A percentile compares a stretch with the other conserved stretches of the same genome.
These are phyloP conservation scores for Tauraco erythrolophus DNA, from an alignment of 2,113 vertebrate genomes.

Conservation along the genomic window DNA sequence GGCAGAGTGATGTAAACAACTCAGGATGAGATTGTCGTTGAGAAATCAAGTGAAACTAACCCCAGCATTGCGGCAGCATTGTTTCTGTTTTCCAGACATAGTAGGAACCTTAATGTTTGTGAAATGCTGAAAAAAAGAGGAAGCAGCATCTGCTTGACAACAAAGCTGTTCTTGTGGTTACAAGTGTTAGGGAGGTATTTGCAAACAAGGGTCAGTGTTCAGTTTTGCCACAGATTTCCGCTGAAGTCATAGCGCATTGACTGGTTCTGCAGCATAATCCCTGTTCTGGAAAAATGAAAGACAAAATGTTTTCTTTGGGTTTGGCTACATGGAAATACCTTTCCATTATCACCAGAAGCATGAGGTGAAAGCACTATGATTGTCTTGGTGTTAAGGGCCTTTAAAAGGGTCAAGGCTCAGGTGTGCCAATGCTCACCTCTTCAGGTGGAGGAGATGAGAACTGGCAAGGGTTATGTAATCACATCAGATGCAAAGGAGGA, in stretches of 20 bases:
- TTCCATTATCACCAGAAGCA: neutral
- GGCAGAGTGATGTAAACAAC: neutral
- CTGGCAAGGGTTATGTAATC: neutral
- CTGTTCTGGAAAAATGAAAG: neutral
- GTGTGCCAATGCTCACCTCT: neutral
- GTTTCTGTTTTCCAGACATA: neutral
- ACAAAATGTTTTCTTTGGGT: neutral
- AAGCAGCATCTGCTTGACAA: rapidly evolving
- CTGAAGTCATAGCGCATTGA: neutral
- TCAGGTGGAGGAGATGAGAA: neutral
- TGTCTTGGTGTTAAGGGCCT: neutral
- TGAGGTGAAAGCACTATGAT: neutral
- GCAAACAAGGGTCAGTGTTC: neutral
- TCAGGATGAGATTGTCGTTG: neutral
- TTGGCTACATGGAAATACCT: neutral
- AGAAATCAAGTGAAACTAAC: conserved; percentile 10
- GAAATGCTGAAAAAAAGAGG: neutral
- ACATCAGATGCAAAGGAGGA: neutral
- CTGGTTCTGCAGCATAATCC: neutral
- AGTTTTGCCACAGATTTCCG: neutral
- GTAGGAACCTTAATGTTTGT: neutral
- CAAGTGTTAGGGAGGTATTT: neutral
- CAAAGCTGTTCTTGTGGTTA: neutral
- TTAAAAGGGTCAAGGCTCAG: neutral
- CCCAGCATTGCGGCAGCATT: neutral